Conservation (phyloP, 2,888 invertebrate species). For the Clanis bilineata region DNA sequence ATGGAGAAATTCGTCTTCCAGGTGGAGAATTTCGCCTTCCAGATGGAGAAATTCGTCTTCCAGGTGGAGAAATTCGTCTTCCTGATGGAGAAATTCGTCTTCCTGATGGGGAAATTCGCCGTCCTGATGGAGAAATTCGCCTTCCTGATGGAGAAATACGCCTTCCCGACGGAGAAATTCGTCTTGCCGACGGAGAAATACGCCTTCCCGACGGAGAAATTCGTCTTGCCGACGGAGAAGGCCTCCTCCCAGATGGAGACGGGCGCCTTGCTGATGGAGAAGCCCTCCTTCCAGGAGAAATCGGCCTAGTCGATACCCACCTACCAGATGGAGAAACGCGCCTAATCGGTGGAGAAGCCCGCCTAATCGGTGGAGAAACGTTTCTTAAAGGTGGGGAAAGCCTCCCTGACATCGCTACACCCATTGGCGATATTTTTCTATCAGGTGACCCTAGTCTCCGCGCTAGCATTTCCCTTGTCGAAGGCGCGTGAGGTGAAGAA, state of each 20-base stretch:
- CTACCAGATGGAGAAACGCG: neutral
- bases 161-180: slow-evolving; percentile 27
- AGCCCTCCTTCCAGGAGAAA: neutral
- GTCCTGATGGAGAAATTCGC: slow-evolving; percentile 24
- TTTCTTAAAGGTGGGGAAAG: neutral
- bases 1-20: slow-evolving; percentile 28
- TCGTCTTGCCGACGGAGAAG: neutral
- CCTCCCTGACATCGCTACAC: neutral
- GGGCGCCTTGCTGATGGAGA: neutral
- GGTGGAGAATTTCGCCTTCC: slow-evolving; percentile 31
- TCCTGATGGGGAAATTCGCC: slow-evolving; percentile 29
- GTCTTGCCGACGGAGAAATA: slow-evolving; percentile 23
- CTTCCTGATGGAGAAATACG: slow-evolving; percentile 16
- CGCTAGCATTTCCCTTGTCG: neutral
- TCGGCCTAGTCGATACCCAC: neutral
- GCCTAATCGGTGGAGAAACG: neutral
- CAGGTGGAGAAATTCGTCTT: slow-evolving; percentile 23
- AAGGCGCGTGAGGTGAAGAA: neutral
- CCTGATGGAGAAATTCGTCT: slow-evolving; percentile 24
- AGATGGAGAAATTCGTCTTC: slow-evolving; percentile 27
- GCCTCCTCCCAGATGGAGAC: neutral
- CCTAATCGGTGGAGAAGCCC: neutral
- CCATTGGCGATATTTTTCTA: neutral
- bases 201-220: slow-evolving; percentile 19
- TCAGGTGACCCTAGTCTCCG: neutral